Evolutionary conservation across 2,113 vertebrate genomes (phyloP).

Genomic region (Fulica atra): DNA sequence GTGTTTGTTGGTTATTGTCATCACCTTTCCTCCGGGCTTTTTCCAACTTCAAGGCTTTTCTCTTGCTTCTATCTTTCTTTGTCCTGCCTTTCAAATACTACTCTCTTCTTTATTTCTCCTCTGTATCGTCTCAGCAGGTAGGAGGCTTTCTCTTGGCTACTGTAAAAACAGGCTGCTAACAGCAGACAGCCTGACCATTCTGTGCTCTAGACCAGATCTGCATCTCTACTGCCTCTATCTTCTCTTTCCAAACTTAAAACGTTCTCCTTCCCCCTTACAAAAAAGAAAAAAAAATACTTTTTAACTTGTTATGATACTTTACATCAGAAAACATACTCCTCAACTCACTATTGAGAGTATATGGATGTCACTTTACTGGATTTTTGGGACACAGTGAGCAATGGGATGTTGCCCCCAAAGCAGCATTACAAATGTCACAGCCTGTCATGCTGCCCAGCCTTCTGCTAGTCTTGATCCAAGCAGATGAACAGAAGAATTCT

Average conservation of each 20-base stretch:
- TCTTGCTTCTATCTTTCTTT: neutral
- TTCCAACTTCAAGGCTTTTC: neutral
- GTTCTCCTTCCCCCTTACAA: neutral
- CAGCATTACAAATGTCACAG: neutral
- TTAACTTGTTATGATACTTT: neutral
- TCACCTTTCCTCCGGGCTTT: neutral
- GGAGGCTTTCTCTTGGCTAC: neutral
- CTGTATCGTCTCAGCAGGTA: neutral
- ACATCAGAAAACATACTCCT: neutral
- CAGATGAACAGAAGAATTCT: neutral
- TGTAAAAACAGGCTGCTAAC: neutral
- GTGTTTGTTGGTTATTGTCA: neutral
- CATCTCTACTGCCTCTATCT: neutral
- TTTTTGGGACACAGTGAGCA: neutral
- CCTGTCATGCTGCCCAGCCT: neutral
- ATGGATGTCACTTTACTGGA: neutral
- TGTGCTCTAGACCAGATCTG: neutral
- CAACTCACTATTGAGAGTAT: neutral
- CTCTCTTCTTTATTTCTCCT: neutral
- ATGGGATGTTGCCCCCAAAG: neutral
- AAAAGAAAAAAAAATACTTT: neutral
- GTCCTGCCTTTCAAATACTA: neutral
- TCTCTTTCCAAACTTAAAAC: neutral
- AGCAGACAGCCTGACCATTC: neutral
- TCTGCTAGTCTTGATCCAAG: neutral